These are phyloP conservation scores for Sabatieria punctata DNA, from an alignment of 2,888 invertebrate species.

Conservation along the genomic window DNA sequence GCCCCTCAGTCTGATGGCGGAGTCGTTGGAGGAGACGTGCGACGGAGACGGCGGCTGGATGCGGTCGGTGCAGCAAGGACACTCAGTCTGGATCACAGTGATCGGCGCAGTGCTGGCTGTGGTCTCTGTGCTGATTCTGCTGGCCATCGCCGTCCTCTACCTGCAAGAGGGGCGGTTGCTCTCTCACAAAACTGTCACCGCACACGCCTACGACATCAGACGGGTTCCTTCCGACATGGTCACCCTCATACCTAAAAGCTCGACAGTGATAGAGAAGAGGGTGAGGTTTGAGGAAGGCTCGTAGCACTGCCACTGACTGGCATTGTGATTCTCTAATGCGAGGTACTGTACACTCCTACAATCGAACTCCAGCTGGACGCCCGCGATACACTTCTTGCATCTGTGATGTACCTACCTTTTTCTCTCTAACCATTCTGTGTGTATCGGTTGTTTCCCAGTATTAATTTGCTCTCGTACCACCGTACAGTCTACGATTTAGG, in stretches of 20 bases:
- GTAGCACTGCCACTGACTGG: too few relatives aligned
- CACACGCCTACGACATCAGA: neutral
- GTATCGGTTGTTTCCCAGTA: too few relatives aligned
- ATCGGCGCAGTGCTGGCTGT: constrained; percentile 22
- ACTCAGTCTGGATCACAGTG: constrained; percentile 22
- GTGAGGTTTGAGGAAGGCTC: neutral
- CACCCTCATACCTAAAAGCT: constrained; percentile 1
- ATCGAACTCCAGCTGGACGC: too few relatives aligned
- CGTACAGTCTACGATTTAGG: too few relatives aligned
- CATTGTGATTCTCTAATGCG: too few relatives aligned
- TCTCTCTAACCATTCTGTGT: too few relatives aligned
- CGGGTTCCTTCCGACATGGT: constrained; percentile 6
- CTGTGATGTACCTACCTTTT: too few relatives aligned
- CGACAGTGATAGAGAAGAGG: neutral
- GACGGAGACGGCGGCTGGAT: neutral
- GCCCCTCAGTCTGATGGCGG: neutral
- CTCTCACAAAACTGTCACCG: neutral
- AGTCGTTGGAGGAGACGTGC: neutral
- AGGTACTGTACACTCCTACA: too few relatives aligned
- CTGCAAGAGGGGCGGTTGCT: constrained; percentile 19
- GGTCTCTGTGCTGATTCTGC: constrained; percentile 19
- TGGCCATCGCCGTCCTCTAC: constrained; percentile 22
- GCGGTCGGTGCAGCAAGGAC: neutral
- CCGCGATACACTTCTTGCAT: too few relatives aligned
- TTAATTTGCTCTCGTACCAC: too few relatives aligned